Percentiles rank a stretch among this genome's conserved stretches.
Evolutionary conservation across 2,797 vertebrate genomes (phyloP).

Genomic region (Anguilla anguilla): DNA sequence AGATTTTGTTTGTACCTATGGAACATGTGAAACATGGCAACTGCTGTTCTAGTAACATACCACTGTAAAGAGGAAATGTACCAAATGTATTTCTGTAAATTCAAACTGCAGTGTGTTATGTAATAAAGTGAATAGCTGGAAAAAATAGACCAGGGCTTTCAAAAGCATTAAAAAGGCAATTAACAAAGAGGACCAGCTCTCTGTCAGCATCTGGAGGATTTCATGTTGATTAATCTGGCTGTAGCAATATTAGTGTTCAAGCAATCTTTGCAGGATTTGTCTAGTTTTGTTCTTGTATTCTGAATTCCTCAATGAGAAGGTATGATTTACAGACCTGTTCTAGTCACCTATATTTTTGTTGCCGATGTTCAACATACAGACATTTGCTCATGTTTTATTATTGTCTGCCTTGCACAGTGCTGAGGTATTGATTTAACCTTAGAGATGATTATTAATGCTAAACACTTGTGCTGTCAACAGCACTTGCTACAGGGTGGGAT

Average conservation of each 20-base stretch:
- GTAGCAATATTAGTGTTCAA: background rate
- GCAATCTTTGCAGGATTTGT: constrained; percentile 13
- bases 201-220: background rate
- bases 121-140: background rate
- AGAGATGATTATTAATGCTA: background rate
- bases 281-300: background rate
- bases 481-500: background rate
- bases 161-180: constrained; percentile 12
- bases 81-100: background rate
- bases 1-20: background rate
- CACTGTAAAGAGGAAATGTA: background rate
- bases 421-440: background rate
- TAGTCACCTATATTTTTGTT: background rate
- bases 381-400: background rate
- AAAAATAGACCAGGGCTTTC: background rate
- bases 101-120: background rate
- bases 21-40: background rate
- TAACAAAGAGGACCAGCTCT: background rate
- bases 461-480: background rate
- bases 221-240: background rate
- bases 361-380: background rate
- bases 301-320: background rate
- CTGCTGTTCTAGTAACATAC: background rate
- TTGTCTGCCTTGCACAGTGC: background rate
- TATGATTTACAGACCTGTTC: background rate